Percentiles rank a stretch among this genome's conserved stretches.
Conservation (phyloP, 2,797 vertebrate genomes). For the Sarcophilus harrisii region DNA sequence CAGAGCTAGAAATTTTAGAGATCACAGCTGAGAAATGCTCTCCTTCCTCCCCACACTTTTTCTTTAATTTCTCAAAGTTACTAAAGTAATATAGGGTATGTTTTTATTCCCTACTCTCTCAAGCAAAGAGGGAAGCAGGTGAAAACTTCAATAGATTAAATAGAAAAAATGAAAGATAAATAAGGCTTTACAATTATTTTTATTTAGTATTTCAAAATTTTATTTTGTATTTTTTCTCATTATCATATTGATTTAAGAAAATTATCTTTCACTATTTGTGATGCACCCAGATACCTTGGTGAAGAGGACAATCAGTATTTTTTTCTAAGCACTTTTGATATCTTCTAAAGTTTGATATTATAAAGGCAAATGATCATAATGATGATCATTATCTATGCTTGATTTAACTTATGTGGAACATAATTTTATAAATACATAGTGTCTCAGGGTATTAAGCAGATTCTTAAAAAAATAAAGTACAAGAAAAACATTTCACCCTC, state of each 20-base stretch:
- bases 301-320: constrained; percentile 56
- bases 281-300: not conserved
- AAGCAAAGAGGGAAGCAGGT: not conserved
- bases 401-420: constrained; percentile 58
- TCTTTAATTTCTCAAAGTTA: not conserved
- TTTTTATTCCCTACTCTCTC: not conserved
- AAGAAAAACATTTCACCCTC: constrained; percentile 14
- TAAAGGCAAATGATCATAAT: constrained; percentile 70
- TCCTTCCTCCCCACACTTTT: not conserved
- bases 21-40: not conserved
- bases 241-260: constrained; percentile 42
- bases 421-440: constrained; percentile 70
- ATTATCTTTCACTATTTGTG: constrained; percentile 50
- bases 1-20: not conserved
- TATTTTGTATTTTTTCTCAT: constrained; percentile 34
- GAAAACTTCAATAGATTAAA: constrained; percentile 44
- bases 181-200: not conserved
- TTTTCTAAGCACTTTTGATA: constrained; percentile 69
- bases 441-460: constrained; percentile 53
- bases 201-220: constrained; percentile 34
- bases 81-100: not conserved
- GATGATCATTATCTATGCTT: constrained; percentile 68
- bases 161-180: not conserved
- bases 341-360: constrained; percentile 63
- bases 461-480: constrained; percentile 48